These are phyloP conservation scores for Syrrhaptes paradoxus DNA, from an alignment of 2,113 vertebrate genomes.

Conservation along the genomic window DNA sequence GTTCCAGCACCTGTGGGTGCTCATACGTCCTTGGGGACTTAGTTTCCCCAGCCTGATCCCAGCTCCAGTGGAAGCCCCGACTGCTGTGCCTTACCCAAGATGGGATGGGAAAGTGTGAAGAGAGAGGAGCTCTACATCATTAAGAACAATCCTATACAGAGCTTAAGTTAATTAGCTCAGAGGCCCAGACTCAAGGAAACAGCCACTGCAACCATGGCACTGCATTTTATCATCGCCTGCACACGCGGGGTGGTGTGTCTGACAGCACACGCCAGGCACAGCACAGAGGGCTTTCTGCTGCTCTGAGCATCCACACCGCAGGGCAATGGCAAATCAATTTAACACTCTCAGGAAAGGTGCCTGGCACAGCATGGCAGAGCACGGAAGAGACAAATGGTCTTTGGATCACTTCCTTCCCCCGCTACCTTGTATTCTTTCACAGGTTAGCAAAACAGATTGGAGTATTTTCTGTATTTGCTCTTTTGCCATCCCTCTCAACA, in stretches of 20 bases:
- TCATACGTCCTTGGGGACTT: not conserved
- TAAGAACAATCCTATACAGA: not conserved
- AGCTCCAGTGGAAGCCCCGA: not conserved
- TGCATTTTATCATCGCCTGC: not conserved
- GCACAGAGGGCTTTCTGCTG: not conserved
- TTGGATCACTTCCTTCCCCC: not conserved
- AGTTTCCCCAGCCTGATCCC: not conserved
- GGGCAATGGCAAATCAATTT: not conserved
- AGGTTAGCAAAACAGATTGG: not conserved
- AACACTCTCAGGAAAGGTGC: not conserved
- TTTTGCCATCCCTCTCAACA: not conserved
- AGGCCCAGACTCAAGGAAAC: not conserved
- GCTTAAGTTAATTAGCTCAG: not conserved
- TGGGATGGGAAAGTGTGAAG: not conserved
- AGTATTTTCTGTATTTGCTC: fast-evolving
- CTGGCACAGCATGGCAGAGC: not conserved
- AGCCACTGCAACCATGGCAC: not conserved
- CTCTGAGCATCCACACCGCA: not conserved
- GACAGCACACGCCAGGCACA: not conserved
- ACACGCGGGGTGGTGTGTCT: fast-evolving
- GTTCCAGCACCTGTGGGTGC: not conserved
- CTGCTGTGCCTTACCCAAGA: fast-evolving
- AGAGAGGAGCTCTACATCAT: fast-evolving
- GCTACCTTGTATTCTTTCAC: not conserved
- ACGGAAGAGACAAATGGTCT: not conserved